Conservation (phyloP, 2,888 invertebrate genomes). For the Deladenus siricidicola region DNA sequence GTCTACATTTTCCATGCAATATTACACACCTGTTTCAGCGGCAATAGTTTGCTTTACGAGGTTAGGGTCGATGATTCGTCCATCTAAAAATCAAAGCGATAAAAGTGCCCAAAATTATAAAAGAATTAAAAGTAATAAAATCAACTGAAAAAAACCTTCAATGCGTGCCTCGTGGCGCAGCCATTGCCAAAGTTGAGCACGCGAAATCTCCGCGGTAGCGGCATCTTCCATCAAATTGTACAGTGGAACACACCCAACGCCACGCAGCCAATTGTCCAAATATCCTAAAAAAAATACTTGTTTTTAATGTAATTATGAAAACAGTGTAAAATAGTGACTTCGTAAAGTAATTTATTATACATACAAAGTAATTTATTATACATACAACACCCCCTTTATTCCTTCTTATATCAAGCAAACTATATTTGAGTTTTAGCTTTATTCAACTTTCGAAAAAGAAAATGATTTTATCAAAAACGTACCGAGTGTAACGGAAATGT, state of each 20-base stretch:
- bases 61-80: constrained; percentile 43
- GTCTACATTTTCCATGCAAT: not conserved
- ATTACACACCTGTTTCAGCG: constrained; percentile 34
- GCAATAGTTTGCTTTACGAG: constrained; percentile 54
- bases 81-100: constrained; percentile 42
- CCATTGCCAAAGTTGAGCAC: constrained; percentile 71
- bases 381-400: no score
- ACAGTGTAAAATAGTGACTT: not conserved
- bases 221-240: constrained; percentile 67
- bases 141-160: constrained; percentile 29
- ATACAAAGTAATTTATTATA: no score
- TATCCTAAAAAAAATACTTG: constrained; percentile 56
- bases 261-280: constrained; percentile 65
- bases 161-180: constrained; percentile 61
- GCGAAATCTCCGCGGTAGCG: constrained; percentile 69
- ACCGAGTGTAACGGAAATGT: constrained; percentile 63
- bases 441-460: no score
- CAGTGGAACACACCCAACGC: constrained; percentile 65
- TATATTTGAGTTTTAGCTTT: no score
- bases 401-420: no score
- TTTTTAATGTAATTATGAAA: not conserved
- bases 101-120: not conserved
- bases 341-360: not conserved
- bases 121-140: not conserved
- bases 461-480: constrained; percentile 3